Percentiles rank a stretch among this genome's conserved stretches.
phyloP scores from a whole-genome alignment of 2,797 vertebrate species.

The Rhinoraja longicauda region DNA sequence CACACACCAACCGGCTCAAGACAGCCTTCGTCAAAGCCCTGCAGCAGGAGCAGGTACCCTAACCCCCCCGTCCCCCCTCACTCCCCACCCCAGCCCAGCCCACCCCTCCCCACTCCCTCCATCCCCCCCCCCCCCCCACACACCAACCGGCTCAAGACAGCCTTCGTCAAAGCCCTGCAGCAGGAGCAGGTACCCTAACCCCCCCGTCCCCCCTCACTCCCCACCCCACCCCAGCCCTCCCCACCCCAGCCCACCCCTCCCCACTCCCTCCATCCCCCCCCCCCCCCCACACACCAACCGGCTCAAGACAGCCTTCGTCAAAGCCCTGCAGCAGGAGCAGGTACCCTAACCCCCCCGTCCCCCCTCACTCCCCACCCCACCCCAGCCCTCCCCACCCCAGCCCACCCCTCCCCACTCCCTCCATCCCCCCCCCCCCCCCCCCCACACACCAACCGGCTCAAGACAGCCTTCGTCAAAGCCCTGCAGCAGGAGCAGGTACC shows the following conservation, averaged over 20 bases:
- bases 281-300: slow-evolving; percentile 94
- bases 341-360: slow-evolving; percentile 50
- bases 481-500: slow-evolving; percentile 89
- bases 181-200: slow-evolving; percentile 86
- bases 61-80: neutral
- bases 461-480: slow-evolving; percentile 92
- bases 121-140: too few relatives aligned
- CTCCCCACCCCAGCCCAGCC: too few relatives aligned
- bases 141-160: slow-evolving; percentile 91
- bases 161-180: slow-evolving; percentile 91
- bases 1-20: slow-evolving; percentile 93
- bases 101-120: too few relatives aligned
- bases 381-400: too few relatives aligned
- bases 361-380: too few relatives aligned
- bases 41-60: slow-evolving; percentile 87
- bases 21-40: slow-evolving; percentile 92
- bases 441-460: slow-evolving; percentile 93
- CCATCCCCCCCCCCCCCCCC: too few relatives aligned
- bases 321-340: slow-evolving; percentile 94
- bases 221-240: too few relatives aligned
- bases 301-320: slow-evolving; percentile 93
- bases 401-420: too few relatives aligned
- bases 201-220: neutral
- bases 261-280: too few relatives aligned
- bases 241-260: too few relatives aligned